These are phyloP conservation scores for Heterochromis multidens DNA, from an alignment of 2,113 vertebrate genomes.

Conservation along the genomic window DNA sequence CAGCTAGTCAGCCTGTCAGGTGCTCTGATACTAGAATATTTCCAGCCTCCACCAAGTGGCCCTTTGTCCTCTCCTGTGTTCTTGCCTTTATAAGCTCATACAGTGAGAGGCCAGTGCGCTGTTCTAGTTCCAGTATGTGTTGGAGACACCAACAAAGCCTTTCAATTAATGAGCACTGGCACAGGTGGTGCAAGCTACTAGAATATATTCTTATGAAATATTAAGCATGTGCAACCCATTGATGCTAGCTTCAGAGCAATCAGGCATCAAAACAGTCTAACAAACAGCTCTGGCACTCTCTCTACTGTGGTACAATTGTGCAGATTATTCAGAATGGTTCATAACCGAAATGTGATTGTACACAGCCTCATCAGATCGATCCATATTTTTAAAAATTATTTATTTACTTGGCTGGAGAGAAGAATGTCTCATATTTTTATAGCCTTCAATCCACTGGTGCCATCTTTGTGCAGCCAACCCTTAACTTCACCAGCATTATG, in stretches of 20 bases:
- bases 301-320: not conserved
- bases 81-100: not conserved
- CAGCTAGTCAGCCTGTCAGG: not conserved
- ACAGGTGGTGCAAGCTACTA: constrained; percentile 15
- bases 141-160: constrained; percentile 34
- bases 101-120: constrained; percentile 14
- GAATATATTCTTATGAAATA: constrained; percentile 35
- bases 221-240: constrained; percentile 12
- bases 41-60: not conserved
- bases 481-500: not conserved
- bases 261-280: constrained; percentile 27
- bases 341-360: constrained; percentile 15
- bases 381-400: not conserved
- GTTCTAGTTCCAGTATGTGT: constrained; percentile 38
- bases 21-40: constrained; percentile 5
- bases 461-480: not conserved
- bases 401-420: constrained; percentile 2
- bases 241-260: constrained; percentile 44
- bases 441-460: not conserved
- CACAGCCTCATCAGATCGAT: constrained; percentile 8
- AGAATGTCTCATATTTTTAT: constrained; percentile 1
- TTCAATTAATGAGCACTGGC: constrained; percentile 29
- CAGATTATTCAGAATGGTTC: not conserved
- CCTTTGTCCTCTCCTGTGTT: not conserved
- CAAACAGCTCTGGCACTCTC: not conserved